Evolutionary conservation across 1,140 invertebrate genomes (phyloP), one percentile per base, ranked within the genome.

Genomic region (Nasonia longicornis): DNA sequence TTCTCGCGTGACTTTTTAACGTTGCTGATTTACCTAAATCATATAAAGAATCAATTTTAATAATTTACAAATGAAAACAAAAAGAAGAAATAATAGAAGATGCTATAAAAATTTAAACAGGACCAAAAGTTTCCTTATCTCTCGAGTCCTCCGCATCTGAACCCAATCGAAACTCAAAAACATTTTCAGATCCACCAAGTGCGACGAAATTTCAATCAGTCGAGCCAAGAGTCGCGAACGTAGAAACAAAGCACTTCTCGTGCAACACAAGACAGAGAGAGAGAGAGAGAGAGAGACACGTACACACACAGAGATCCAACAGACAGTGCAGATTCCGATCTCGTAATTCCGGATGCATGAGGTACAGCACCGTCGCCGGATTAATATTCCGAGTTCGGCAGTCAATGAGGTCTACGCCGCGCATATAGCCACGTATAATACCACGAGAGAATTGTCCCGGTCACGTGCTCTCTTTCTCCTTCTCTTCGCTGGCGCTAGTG

Each of bases 371-470:
- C 6, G 69, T 71, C 69, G 31, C 4, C 22, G 35, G 26, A 73
- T 79, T 74, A 80, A 63, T 80, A 74, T 74, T 74, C 70, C 29
- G 42, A 66, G 42, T 74, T 80, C 71, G 63, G 26, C 52, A 73
- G 48, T 73, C 35, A 80, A 80, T 74, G 58, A 74, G 66, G 58
- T 74, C 71, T 79, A 48, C 26, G 35, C 48, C 7, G 38, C 12
- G 14, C 2, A 10, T 78, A 80, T 35, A 71, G 1, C 4, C 45
- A 42, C 12, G 58, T 42, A 38, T 11, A 76, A 42, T 64, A n/a
- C 63, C 63, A 22, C 63, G 58, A 78, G 63, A 29, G 52, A 69
- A 78, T 69, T 69, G 76, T 80, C 64, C 66, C 26, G 48, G 66
- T 80, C 79, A 80, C 71, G 79, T 74, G 79, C 67, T 45, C 66